phyloP scores from a whole-genome alignment of 1,140 invertebrate species.

The Apis dorsata region DNA sequence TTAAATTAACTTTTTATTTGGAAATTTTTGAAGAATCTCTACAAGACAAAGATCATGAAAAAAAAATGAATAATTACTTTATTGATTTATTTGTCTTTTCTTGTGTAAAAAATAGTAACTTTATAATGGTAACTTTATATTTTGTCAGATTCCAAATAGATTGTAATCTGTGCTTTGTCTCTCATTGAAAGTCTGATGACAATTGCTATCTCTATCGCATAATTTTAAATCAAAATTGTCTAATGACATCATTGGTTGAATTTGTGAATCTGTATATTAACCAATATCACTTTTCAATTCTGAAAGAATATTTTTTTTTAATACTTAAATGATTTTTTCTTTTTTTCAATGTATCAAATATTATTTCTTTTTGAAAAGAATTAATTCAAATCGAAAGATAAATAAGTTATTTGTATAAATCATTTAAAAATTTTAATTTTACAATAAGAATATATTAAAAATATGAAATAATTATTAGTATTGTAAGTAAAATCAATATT shows the following conservation, averaged over 20 bases:
- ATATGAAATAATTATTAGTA: too few species aligned
- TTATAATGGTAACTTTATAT: background rate
- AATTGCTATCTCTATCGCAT: too few species aligned
- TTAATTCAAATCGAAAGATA: too few species aligned
- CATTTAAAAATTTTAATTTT: too few species aligned
- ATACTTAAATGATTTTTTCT: background rate
- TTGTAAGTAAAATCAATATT: too few species aligned
- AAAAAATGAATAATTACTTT: background rate
- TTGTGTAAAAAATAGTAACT: background rate
- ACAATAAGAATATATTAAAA: too few species aligned
- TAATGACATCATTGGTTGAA: background rate
- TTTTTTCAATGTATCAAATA: background rate
- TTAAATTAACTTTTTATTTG: background rate
- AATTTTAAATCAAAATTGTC: background rate
- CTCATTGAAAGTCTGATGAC: background rate
- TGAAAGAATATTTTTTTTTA: background rate
- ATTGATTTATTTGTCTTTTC: background rate
- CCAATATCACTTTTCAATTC: background rate
- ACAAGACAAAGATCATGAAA: too few species aligned
- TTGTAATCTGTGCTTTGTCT: background rate
- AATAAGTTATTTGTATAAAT: too few species aligned
- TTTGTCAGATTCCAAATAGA: background rate
- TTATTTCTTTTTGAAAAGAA: background rate
- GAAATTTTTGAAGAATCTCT: background rate
- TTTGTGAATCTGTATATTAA: too few species aligned